phyloP scores from a whole-genome alignment of 2,888 invertebrate genomes.

The Chrysopilus asiliformis region DNA sequence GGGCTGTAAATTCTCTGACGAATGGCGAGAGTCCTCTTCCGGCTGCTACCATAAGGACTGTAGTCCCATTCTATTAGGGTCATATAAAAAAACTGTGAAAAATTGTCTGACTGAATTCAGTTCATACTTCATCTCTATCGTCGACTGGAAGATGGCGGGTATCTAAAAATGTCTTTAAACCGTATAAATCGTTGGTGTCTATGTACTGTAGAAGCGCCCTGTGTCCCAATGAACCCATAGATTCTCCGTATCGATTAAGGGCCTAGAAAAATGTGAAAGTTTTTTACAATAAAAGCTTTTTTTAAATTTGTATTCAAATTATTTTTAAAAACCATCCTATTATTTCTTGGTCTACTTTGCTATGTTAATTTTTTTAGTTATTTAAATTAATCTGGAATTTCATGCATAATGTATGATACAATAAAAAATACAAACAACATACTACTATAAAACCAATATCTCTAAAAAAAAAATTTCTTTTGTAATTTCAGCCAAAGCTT shows the following conservation, averaged over 20 bases:
- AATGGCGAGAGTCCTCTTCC: conserved; percentile 72
- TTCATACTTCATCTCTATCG: conserved; percentile 69
- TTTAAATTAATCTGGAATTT: too few relatives aligned
- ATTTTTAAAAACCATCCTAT: background rate
- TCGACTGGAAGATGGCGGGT: conserved; percentile 71
- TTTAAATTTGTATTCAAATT: too few relatives aligned
- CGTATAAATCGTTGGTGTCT: conserved; percentile 64
- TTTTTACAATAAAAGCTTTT: too few relatives aligned
- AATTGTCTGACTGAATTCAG: conserved; percentile 7
- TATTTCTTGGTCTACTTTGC: background rate
- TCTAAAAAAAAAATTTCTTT: too few relatives aligned
- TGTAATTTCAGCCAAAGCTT: too few relatives aligned
- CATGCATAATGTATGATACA: too few relatives aligned
- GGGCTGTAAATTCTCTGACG: conserved; percentile 69
- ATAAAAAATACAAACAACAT: too few relatives aligned
- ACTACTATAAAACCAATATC: too few relatives aligned
- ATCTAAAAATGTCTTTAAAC: conserved; percentile 68
- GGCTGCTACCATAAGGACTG: conserved; percentile 85
- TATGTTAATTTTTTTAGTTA: too few relatives aligned
- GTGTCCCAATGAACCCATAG: conserved; percentile 83
- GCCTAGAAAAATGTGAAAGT: conserved; percentile 50
- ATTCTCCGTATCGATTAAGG: conserved; percentile 70
- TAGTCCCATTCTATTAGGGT: conserved; percentile 67
- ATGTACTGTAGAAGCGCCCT: conserved; percentile 67
- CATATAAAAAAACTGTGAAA: conserved; percentile 4